Evolutionary conservation across 2,113 vertebrate species (phyloP).

Genomic region (Electrona antarctica): DNA sequence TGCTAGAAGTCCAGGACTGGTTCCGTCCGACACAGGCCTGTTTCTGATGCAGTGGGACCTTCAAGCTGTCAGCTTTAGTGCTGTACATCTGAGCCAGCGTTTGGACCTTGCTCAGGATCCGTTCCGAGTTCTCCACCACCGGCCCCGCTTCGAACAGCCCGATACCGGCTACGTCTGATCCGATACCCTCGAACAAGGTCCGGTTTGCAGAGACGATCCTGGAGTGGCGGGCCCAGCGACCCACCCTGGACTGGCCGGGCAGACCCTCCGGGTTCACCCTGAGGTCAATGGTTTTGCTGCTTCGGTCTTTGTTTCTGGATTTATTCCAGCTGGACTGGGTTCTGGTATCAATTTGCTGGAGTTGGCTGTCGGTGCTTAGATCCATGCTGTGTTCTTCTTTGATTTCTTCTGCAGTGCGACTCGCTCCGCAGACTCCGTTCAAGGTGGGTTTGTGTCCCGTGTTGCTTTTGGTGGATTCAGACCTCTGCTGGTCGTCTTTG

Average conservation of each 20-base stretch:
- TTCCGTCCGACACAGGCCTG: conserved; percentile 21
- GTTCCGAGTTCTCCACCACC: conserved; percentile 78
- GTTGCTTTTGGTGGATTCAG: conserved; percentile 1
- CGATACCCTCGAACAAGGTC: conserved; percentile 58
- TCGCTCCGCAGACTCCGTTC: neutral
- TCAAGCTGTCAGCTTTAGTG: conserved; percentile 81
- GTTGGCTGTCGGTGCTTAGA: neutral
- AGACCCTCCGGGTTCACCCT: conserved; percentile 36
- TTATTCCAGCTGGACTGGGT: conserved; percentile 7
- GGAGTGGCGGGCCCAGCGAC: conserved; percentile 63
- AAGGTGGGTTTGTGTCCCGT: neutral
- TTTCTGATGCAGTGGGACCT: conserved; percentile 77
- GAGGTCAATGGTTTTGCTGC: neutral
- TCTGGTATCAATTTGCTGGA: neutral
- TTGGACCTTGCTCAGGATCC: conserved; percentile 87
- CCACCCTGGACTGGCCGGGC: conserved; percentile 64
- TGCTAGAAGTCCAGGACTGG: conserved; percentile 15
- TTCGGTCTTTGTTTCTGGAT: conserved; percentile 5
- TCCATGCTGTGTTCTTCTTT: conserved; percentile 5
- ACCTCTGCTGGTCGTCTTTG: neutral
- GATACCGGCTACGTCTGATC: conserved; percentile 61
- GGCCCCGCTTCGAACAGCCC: conserved; percentile 71
- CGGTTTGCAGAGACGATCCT: conserved; percentile 49
- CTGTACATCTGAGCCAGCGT: conserved; percentile 88
- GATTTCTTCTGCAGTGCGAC: neutral